These are phyloP conservation scores for Buathra laborator DNA, from an alignment of 2,888 invertebrate genomes.

Conservation along the genomic window DNA sequence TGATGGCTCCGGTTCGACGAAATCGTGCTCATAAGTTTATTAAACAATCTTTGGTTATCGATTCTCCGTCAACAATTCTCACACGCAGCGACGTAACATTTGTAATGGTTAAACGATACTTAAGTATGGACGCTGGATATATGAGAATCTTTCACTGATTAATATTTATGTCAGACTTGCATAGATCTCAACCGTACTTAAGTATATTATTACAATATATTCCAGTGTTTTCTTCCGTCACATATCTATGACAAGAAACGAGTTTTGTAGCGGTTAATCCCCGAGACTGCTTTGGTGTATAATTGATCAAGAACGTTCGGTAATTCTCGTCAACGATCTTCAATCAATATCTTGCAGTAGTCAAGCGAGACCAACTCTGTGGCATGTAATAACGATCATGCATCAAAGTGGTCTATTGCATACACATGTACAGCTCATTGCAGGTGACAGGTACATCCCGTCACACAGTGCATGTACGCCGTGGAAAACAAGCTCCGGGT, in stretches of 20 bases:
- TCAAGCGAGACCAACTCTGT: background rate
- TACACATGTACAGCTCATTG: background rate
- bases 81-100: too few species aligned
- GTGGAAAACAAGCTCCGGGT: conserved; percentile 19
- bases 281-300: background rate
- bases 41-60: too few species aligned
- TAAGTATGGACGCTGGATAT: background rate
- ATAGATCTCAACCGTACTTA: background rate
- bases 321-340: conserved; percentile 19
- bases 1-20: too few species aligned
- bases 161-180: conserved; percentile 5
- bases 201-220: background rate
- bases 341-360: conserved; percentile 14
- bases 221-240: background rate
- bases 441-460: conserved; percentile 7
- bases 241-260: background rate
- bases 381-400: conserved; percentile 8
- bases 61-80: too few species aligned
- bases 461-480: background rate
- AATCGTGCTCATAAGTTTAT: too few species aligned
- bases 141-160: background rate
- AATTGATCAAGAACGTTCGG: conserved; percentile 19
- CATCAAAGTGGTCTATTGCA: conserved; percentile 25
- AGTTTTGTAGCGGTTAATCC: background rate
- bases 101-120: background rate